A percentile compares a stretch with the other conserved stretches of the same genome.
Evolutionary conservation across 2,797 vertebrate genomes (phyloP).

Genomic region (Sebastes goodei): DNA sequence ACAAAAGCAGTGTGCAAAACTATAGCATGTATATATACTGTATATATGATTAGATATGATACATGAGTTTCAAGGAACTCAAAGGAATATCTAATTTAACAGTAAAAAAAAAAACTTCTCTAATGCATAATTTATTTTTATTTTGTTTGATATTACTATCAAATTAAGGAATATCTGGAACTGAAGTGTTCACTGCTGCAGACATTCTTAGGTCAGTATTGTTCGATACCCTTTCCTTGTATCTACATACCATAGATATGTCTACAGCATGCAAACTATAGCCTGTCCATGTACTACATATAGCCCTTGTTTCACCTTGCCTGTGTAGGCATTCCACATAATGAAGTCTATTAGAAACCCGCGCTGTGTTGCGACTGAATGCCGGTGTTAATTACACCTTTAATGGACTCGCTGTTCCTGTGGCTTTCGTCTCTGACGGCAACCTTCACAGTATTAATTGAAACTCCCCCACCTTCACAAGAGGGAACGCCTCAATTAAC

Average conservation of each 20-base stretch:
- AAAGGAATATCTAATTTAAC: neutral
- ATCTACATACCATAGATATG: neutral
- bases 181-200: neutral
- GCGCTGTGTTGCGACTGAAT: constrained; percentile 58
- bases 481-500: constrained; percentile 74
- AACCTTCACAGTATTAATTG: constrained; percentile 78
- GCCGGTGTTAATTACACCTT: constrained; percentile 68
- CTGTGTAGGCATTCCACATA: constrained; percentile 13
- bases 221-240: neutral
- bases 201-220: neutral
- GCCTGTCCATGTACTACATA: neutral
- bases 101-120: neutral
- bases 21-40: no score
- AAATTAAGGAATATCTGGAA: neutral
- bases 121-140: neutral
- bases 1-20: no score
- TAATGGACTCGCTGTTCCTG: constrained; percentile 70
- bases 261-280: neutral
- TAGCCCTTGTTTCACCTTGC: constrained; percentile 28
- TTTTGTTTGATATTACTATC: neutral
- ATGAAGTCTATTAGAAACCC: constrained; percentile 57
- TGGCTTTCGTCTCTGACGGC: constrained; percentile 60
- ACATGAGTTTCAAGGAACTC: neutral
- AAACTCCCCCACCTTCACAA: constrained; percentile 68
- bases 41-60: no score